phyloP scores from a whole-genome alignment of 2,888 invertebrate genomes.

The Icerya purchasi region DNA sequence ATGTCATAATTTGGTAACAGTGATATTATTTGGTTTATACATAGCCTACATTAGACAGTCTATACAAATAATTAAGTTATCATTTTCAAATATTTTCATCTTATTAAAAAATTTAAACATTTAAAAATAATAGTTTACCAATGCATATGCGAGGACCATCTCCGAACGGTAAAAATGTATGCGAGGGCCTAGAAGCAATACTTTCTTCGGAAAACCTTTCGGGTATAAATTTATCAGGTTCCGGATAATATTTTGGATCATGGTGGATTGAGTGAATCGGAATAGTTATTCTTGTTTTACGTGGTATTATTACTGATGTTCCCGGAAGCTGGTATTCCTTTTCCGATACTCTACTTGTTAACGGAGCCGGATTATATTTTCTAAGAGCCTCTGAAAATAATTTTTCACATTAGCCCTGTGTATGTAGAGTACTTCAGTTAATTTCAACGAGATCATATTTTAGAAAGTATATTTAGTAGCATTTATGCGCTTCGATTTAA shows the following conservation, averaged over 20 bases:
- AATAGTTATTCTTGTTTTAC: conserved; percentile 31
- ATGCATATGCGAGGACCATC: conserved; percentile 26
- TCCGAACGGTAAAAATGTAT: conserved; percentile 27
- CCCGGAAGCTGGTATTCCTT: conserved; percentile 30
- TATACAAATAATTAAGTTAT: too few relatives aligned
- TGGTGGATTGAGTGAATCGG: conserved; percentile 34
- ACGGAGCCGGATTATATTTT: conserved; percentile 34
- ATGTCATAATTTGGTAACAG: too few relatives aligned
- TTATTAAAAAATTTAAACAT: not conserved
- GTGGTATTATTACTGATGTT: conserved; percentile 29
- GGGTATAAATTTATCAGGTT: conserved; percentile 35
- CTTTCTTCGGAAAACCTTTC: conserved; percentile 33
- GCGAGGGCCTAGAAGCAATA: conserved; percentile 30
- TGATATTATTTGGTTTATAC: too few relatives aligned
- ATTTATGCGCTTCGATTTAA: too few relatives aligned
- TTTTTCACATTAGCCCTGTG: too few relatives aligned
- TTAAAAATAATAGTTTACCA: conserved; percentile 20
- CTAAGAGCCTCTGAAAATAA: conserved; percentile 34
- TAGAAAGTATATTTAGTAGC: too few relatives aligned
- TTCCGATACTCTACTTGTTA: conserved; percentile 31
- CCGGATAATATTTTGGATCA: conserved; percentile 33
- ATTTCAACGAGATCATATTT: too few relatives aligned
- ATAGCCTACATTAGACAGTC: too few relatives aligned
- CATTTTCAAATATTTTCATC: too few relatives aligned
- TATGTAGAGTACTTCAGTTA: too few relatives aligned